Conservation (phyloP, 1,140 invertebrate species). For the Sinonovacula constricta region DNA sequence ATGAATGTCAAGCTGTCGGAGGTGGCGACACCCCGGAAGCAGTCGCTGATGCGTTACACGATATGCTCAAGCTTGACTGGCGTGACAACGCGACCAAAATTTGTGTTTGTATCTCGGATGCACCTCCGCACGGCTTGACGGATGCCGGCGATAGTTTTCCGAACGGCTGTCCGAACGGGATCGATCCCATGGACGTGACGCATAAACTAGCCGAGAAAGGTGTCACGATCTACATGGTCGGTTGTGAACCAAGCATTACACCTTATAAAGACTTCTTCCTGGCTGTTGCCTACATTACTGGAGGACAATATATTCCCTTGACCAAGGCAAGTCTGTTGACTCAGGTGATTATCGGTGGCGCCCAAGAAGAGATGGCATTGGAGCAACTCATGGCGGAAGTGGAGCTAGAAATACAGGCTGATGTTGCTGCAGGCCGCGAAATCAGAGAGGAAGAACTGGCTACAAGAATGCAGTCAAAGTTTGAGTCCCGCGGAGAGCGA, state of each 20-base stretch:
- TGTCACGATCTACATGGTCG: slow-evolving; percentile 64
- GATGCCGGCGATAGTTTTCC: slow-evolving; percentile 55
- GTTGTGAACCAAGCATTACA: slow-evolving; percentile 63
- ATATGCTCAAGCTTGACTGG: slow-evolving; percentile 68
- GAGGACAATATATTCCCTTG: slow-evolving; percentile 68
- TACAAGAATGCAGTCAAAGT: slow-evolving; percentile 47
- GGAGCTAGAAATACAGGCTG: slow-evolving; percentile 60
- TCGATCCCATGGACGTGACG: slow-evolving; percentile 61
- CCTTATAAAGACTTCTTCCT: slow-evolving; percentile 68
- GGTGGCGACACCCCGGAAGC: slow-evolving; percentile 72
- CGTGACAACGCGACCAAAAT: slow-evolving; percentile 69
- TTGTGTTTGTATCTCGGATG: slow-evolving; percentile 72
- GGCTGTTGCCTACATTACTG: slow-evolving; percentile 64
- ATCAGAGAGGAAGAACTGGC: slow-evolving; percentile 55
- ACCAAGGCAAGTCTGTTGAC: slow-evolving; percentile 58
- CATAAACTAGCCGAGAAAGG: slow-evolving; percentile 61
- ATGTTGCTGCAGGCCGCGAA: slow-evolving; percentile 46
- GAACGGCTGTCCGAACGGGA: slow-evolving; percentile 63
- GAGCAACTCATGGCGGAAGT: slow-evolving; percentile 70
- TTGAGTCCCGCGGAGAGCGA: neutral
- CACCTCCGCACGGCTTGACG: slow-evolving; percentile 69
- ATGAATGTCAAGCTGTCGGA: slow-evolving; percentile 61
- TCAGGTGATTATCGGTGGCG: slow-evolving; percentile 70
- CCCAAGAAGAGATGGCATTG: slow-evolving; percentile 70
- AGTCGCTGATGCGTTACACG: slow-evolving; percentile 71